These are phyloP conservation scores for Sesamia nonagrioides DNA, from an alignment of 1,140 invertebrate genomes.

Conservation along the genomic window DNA sequence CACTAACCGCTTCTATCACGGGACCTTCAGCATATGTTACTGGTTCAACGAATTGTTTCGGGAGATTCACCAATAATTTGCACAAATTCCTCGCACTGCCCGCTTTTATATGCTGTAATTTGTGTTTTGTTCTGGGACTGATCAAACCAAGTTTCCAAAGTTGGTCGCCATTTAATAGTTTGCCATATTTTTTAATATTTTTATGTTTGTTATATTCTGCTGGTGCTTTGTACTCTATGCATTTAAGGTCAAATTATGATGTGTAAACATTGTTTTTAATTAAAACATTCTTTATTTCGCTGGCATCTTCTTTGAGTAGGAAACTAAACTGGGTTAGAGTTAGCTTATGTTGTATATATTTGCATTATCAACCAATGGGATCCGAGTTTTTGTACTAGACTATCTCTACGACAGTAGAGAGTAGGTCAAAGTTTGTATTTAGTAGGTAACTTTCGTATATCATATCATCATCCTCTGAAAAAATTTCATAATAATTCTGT, in stretches of 20 bases:
- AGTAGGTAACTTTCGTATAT: no score
- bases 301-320: no score
- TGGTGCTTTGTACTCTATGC: not conserved
- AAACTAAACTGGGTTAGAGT: no score
- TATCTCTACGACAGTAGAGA: no score
- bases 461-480: no score
- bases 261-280: not conserved
- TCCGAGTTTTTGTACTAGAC: no score
- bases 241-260: not conserved
- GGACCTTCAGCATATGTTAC: not conserved
- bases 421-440: no score
- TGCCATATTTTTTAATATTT: not conserved
- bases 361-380: no score
- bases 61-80: not conserved
- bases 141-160: not conserved
- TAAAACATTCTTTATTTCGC: not conserved
- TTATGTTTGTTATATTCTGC: not conserved
- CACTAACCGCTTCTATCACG: not conserved
- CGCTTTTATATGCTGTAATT: not conserved
- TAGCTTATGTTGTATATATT: no score
- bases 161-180: not conserved
- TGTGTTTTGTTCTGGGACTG: not conserved
- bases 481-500: no score
- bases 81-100: not conserved
- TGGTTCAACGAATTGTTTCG: not conserved